These are phyloP conservation scores for Corythoichthys haematopterus DNA, from an alignment of 2,113 vertebrate species.

Conservation along the genomic window DNA sequence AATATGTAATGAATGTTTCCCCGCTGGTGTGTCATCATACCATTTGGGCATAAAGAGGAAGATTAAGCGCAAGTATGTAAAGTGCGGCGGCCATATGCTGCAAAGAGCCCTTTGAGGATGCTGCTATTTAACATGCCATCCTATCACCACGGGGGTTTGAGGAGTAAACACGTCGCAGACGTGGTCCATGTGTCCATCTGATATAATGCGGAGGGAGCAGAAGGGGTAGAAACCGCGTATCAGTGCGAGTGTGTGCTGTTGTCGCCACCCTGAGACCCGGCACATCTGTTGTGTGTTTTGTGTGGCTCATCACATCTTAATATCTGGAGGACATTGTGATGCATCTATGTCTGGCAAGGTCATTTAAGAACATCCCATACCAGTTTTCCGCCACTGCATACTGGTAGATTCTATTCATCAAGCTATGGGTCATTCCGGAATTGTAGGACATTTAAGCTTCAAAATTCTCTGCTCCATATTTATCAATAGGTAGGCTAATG, in stretches of 20 bases:
- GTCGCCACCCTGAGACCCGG: constrained; percentile 21
- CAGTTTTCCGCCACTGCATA: neutral
- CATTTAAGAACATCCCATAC: constrained; percentile 5
- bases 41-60: constrained; percentile 6
- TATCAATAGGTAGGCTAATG: no score
- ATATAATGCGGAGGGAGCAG: constrained; percentile 19
- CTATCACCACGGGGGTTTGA: constrained; percentile 9
- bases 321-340: neutral
- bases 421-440: neutral
- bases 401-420: constrained; percentile 5
- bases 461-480: no score
- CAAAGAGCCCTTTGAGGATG: constrained; percentile 23
- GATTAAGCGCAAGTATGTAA: constrained; percentile 15
- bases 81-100: constrained; percentile 29
- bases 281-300: constrained; percentile 29
- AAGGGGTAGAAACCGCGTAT: constrained; percentile 3
- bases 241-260: constrained; percentile 1
- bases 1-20: constrained; percentile 4
- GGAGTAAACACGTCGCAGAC: constrained; percentile 17
- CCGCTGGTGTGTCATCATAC: constrained; percentile 4
- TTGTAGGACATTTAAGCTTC: no score
- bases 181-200: constrained; percentile 29
- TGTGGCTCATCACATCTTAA: constrained; percentile 9
- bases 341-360: constrained; percentile 12
- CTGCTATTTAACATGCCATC: constrained; percentile 44